phyloP scores from a whole-genome alignment of 1,140 invertebrate genomes.

The Campoletis sonorensis region DNA sequence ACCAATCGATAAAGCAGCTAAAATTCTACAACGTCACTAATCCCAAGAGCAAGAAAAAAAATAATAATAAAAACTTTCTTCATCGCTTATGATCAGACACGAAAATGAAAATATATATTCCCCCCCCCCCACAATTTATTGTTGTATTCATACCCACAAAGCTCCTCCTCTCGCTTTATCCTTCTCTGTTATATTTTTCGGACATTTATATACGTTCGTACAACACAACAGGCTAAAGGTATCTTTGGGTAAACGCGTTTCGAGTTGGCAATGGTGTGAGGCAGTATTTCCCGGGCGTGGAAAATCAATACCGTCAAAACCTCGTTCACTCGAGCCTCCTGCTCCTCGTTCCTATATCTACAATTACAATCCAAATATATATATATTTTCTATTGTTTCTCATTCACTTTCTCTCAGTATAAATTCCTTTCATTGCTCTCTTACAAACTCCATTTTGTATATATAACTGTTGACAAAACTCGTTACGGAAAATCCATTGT shows the following conservation, averaged over 20 bases:
- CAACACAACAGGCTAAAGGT: conserved; percentile 26
- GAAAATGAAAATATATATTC: no score
- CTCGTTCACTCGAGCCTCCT: conserved; percentile 32
- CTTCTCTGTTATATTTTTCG: neutral
- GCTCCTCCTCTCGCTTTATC: neutral
- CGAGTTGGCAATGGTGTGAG: conserved; percentile 46
- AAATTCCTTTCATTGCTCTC: neutral
- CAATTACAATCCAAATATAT: conserved; percentile 15
- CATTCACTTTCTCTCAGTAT: neutral
- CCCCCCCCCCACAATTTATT: no score
- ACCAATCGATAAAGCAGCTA: no score
- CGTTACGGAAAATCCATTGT: neutral
- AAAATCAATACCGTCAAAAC: conserved; percentile 53
- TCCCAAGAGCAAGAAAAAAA: no score
- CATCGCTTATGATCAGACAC: no score
- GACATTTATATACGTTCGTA: neutral
- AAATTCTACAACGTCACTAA: no score
- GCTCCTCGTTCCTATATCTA: conserved; percentile 19
- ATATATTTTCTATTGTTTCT: conserved; percentile 24
- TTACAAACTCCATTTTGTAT: neutral
- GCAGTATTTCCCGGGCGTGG: conserved; percentile 43
- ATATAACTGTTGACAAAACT: neutral
- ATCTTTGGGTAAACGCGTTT: conserved; percentile 45
- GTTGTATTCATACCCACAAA: neutral
- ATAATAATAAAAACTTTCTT: no score